Percentiles rank a stretch among this genome's conserved stretches.
phyloP scores from a whole-genome alignment of 2,113 vertebrate genomes.

The Hyaena hyaena region DNA sequence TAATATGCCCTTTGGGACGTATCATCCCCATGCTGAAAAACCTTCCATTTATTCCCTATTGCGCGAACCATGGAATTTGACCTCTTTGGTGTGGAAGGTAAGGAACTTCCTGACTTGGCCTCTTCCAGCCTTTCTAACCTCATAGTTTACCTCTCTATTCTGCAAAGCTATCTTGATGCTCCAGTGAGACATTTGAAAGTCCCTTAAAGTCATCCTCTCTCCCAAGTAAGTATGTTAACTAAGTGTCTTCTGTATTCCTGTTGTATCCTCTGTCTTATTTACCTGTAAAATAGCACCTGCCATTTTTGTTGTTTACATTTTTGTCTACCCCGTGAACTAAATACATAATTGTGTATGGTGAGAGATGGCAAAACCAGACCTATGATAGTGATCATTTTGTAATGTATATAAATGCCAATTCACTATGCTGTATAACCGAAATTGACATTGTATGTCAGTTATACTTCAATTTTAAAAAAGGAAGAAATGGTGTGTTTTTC shows the following conservation, averaged over 20 bases:
- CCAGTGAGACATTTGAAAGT: neutral
- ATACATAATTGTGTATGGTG: neutral
- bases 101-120: neutral
- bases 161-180: neutral
- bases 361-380: neutral
- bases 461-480: neutral
- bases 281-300: neutral
- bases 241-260: neutral
- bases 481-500: neutral
- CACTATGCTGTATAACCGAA: neutral
- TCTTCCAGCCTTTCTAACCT: neutral
- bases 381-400: neutral
- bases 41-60: neutral
- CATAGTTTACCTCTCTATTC: neutral
- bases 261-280: neutral
- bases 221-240: neutral
- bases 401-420: neutral
- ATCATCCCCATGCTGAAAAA: neutral
- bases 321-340: neutral
- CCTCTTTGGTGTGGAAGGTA: neutral
- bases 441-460: neutral
- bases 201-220: neutral
- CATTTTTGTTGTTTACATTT: slow-evolving; percentile 24
- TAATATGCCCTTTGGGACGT: neutral
- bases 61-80: neutral